Evolutionary conservation across 1,140 invertebrate species (phyloP), one percentile per base, ranked within the genome.

Genomic region (Stenopsyche tienmushanensis): DNA sequence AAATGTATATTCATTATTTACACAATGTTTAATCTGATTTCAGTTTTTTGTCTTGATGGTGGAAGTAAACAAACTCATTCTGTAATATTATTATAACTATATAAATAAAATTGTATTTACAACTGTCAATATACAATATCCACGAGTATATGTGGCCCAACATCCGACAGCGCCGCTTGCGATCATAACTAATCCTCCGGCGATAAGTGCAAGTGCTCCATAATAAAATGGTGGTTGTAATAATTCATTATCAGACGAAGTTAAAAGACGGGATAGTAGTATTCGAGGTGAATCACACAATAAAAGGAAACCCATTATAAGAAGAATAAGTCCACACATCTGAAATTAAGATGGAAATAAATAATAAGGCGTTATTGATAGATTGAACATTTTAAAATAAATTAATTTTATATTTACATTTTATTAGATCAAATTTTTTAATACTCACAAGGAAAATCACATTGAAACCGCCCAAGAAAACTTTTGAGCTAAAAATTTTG

Each of bases 201-300:
- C 78, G 15, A 88, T 80, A 21, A 90, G 72, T 1, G 82, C 85
- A 13, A 91, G 79, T 0, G 89, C 83, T 0, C 88, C 77, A 70
- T 91, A 91, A 73, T 90, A 90, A 62, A 91, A 85, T 8, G 90
- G 77, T 0, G 90, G 88, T 64, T 91, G 85, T 39, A 75, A 82
- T 70, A 83, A 75, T 52, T 78, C 78, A 64, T 73, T 83, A 21
- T 80, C 85, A 42, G 84, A 82, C 3, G 83, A 81, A 0, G 81
- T 78, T 26, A 89, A 74, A 9, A 91, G 76, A 42, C 87, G 82
- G 0, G 89, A 91, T 8, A 91, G 73, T 41, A 91, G 75, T 64
- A 90, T 82, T 47, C 87, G 78, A 62, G 86, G 83, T 18, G 81
- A 81, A 72, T 91, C 89, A 41, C 84, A 84, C 39, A 90, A 80